phyloP scores from a whole-genome alignment of 2,797 vertebrate genomes.

The Leuciscus waleckii region DNA sequence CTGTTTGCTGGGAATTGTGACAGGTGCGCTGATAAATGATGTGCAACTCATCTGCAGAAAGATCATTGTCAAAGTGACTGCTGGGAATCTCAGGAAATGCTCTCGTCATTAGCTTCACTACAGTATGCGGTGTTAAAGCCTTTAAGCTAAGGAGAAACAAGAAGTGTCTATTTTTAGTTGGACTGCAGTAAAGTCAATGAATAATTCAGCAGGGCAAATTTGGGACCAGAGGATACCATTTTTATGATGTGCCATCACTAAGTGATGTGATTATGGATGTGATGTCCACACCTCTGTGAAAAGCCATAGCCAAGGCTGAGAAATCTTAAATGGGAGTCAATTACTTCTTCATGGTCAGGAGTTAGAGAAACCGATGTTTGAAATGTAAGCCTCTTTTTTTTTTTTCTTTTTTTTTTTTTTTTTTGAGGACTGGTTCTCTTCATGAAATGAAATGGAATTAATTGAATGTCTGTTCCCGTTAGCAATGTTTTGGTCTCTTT shows the following conservation, averaged over 20 bases:
- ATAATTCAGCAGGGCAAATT: conserved; percentile 55
- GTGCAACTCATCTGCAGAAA: neutral
- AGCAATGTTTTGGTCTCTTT: neutral
- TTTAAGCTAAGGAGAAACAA: conserved; percentile 24
- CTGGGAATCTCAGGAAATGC: neutral
- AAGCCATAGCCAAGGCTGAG: conserved; percentile 7
- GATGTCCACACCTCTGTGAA: conserved; percentile 19
- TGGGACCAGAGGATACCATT: conserved; percentile 45
- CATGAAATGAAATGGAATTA: neutral
- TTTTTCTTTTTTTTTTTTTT: neutral
- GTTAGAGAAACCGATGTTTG: neutral
- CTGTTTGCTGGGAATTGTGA: neutral
- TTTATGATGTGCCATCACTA: conserved; percentile 46
- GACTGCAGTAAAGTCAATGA: conserved; percentile 45
- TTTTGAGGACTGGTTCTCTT: neutral
- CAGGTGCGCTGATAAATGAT: neutral
- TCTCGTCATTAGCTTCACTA: conserved; percentile 10
- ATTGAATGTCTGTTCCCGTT: neutral
- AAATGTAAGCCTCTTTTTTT: neutral
- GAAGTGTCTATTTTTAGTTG: conserved; percentile 30
- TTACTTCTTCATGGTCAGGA: neutral
- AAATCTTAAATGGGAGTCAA: conserved; percentile 15
- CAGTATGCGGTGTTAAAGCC: neutral
- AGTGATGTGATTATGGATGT: too few species aligned
- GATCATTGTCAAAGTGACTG: neutral